Conservation (phyloP, 2,888 invertebrate genomes). For the Temnothorax unifasciatus region DNA sequence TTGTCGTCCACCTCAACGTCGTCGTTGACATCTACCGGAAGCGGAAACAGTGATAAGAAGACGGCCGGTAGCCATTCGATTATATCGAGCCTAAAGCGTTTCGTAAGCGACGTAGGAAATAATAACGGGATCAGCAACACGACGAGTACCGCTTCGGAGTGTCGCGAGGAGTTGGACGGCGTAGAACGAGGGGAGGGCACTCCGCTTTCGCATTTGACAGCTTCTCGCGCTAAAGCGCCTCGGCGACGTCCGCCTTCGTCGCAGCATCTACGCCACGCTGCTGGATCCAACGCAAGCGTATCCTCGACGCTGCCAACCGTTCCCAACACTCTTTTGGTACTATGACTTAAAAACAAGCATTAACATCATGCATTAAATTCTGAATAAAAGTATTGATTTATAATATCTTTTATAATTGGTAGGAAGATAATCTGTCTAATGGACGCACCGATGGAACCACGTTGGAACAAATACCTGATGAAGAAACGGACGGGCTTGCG, state of each 20-base stretch:
- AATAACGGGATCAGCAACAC: constrained; percentile 73
- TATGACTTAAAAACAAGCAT: neutral
- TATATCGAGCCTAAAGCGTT: constrained; percentile 80
- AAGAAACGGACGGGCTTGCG: constrained; percentile 80
- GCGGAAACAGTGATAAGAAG: constrained; percentile 78
- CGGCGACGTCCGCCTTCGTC: constrained; percentile 90
- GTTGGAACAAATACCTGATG: constrained; percentile 79
- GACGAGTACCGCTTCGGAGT: constrained; percentile 78
- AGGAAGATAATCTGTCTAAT: constrained; percentile 84
- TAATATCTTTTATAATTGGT: constrained; percentile 41
- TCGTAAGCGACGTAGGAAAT: constrained; percentile 77
- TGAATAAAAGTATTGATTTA: neutral
- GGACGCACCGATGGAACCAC: constrained; percentile 80
- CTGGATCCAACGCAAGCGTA: constrained; percentile 61
- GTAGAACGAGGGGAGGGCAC: constrained; percentile 86
- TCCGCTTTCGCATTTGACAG: constrained; percentile 87
- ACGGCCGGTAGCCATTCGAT: constrained; percentile 75
- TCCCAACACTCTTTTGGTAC: constrained; percentile 53
- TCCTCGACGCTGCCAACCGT: constrained; percentile 51
- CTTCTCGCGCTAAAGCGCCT: constrained; percentile 89
- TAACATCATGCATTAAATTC: neutral
- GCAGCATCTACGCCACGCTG: constrained; percentile 80
- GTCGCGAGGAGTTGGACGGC: constrained; percentile 85
- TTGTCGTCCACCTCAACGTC: constrained; percentile 70
- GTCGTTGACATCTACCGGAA: constrained; percentile 67